phyloP scores from a whole-genome alignment of 2,888 invertebrate genomes.

The Ceriagrion tenellum region DNA sequence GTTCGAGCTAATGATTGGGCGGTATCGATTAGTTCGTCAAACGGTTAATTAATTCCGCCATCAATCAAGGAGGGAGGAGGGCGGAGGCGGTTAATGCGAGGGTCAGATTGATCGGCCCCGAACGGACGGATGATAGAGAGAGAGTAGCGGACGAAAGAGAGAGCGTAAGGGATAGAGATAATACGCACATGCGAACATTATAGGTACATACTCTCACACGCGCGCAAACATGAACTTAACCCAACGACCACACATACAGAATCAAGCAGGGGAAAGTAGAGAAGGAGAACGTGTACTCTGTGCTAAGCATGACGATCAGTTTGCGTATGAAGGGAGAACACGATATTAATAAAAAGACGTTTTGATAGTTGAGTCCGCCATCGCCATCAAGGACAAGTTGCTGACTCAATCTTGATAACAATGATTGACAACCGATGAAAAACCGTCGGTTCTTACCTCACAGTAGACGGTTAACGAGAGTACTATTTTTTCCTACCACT shows the following conservation, averaged over 20 bases:
- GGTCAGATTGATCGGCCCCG: slow-evolving; percentile 40
- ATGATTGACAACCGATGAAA: no score
- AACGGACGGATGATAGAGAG: not conserved
- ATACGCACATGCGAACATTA: not conserved
- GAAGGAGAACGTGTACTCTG: not conserved
- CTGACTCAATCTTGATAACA: no score
- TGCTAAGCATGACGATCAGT: not conserved
- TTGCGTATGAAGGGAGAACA: not conserved
- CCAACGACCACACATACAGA: not conserved
- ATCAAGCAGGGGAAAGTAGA: not conserved
- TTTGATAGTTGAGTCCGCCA: no score
- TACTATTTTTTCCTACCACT: no score
- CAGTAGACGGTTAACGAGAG: no score
- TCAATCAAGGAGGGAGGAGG: slow-evolving; percentile 35
- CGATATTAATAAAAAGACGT: no score
- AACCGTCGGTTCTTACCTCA: no score
- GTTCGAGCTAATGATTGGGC: slow-evolving; percentile 42
- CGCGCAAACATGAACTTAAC: not conserved
- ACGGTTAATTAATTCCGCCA: slow-evolving; percentile 61
- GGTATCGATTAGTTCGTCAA: slow-evolving; percentile 42
- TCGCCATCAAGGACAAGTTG: no score
- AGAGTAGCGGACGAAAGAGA: not conserved
- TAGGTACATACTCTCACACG: not conserved
- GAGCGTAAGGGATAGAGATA: not conserved
- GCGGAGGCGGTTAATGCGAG: slow-evolving; percentile 1